Evolutionary conservation across 2,888 invertebrate genomes (phyloP).

Genomic region (Criorhina ranunculi): DNA sequence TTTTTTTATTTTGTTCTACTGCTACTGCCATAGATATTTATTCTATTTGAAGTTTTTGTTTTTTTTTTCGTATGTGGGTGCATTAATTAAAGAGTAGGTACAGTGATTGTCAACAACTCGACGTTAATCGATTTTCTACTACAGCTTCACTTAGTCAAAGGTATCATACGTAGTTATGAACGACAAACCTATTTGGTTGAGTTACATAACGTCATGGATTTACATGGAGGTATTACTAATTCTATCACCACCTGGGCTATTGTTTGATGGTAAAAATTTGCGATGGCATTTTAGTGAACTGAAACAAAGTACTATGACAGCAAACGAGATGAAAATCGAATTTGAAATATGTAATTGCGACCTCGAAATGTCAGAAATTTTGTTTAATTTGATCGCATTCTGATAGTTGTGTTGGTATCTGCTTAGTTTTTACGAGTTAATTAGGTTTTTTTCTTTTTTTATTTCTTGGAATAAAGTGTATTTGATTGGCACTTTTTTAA

Average conservation of each 20-base stretch:
- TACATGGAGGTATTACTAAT: background rate
- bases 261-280: background rate
- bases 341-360: constrained; percentile 18
- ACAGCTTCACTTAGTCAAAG: background rate
- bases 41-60: constrained; percentile 54
- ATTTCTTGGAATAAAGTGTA: constrained; percentile 35
- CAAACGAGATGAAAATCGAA: constrained; percentile 9
- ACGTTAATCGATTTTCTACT: constrained; percentile 37
- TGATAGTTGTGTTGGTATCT: background rate
- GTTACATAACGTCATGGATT: constrained; percentile 10
- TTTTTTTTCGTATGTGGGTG: constrained; percentile 60
- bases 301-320: background rate
- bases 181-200: constrained; percentile 6
- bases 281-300: constrained; percentile 13
- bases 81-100: constrained; percentile 71
- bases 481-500: constrained; percentile 30
- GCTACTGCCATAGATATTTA: constrained; percentile 39
- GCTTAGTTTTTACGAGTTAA: constrained; percentile 37
- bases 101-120: constrained; percentile 40
- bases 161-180: background rate
- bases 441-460: constrained; percentile 25
- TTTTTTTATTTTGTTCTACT: constrained; percentile 2
- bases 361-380: constrained; percentile 26
- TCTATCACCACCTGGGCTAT: background rate
- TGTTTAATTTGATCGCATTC: constrained; percentile 14